These are phyloP conservation scores for Coremacera marginata DNA, from an alignment of 2,888 invertebrate species.

Conservation along the genomic window DNA sequence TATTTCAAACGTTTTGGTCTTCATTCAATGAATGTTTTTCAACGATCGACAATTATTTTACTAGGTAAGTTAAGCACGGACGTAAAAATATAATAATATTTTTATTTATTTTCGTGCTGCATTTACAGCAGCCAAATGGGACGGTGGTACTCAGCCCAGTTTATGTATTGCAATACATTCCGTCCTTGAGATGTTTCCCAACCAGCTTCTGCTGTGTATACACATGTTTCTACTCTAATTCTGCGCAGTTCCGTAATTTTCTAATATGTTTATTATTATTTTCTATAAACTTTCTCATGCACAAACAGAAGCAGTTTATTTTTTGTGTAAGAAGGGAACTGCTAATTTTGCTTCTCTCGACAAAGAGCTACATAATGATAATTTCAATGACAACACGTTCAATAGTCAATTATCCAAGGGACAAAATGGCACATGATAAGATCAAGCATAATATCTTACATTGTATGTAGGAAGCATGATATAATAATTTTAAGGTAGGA, in stretches of 20 bases:
- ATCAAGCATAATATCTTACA: too few relatives aligned
- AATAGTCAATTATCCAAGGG: too few relatives aligned
- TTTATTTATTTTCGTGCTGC: not conserved
- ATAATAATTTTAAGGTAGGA: too few relatives aligned
- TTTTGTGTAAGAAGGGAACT: too few relatives aligned
- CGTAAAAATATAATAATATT: not conserved
- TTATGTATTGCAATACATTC: not conserved
- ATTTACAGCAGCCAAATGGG: not conserved
- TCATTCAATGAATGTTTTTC: not conserved
- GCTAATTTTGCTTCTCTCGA: too few relatives aligned
- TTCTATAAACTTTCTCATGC: slow-evolving; percentile 25
- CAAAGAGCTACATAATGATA: too few relatives aligned
- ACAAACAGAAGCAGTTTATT: slow-evolving; percentile 1
- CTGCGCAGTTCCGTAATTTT: slow-evolving; percentile 13
- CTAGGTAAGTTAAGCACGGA: not conserved
- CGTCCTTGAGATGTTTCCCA: slow-evolving; percentile 47
- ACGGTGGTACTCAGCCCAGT: too few relatives aligned
- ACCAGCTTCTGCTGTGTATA: slow-evolving; percentile 26
- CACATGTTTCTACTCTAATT: not conserved
- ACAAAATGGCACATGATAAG: too few relatives aligned
- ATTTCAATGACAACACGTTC: too few relatives aligned
- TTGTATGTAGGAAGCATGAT: too few relatives aligned
- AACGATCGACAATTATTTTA: too few relatives aligned
- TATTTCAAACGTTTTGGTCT: not conserved
- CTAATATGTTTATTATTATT: slow-evolving; percentile 27